Evolutionary conservation across 1,140 invertebrate species (phyloP), one percentile per base, ranked within the genome.

Genomic region (Solenopsis invicta): DNA sequence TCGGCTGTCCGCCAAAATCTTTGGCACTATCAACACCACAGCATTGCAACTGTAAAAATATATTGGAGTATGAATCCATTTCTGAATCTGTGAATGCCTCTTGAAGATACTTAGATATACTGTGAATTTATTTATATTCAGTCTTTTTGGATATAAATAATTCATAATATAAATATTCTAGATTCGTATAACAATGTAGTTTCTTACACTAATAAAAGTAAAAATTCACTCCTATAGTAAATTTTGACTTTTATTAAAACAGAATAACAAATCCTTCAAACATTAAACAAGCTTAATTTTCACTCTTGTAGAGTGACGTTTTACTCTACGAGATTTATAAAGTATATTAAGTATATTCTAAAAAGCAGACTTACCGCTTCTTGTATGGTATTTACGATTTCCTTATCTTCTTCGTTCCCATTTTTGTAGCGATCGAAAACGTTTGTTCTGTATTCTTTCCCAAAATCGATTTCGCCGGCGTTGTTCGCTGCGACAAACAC

Each of bases 21-120:
- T 21, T 9, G 37, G 93, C 21, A 93, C 6, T 91, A 21, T 93
- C 90, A 78, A 96, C 93, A 67, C 97, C 97, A 90, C 97, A 97
- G 90, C 97, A 97, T 56, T 96, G 72, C 64, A 97, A 94, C 97
- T 97, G 87, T 37, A 82, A 87, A 66, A 29, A n/a, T 64, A 54
- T 3, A 10, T 72, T 48, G 9, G 21, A 21, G 48, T 48, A 50
- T 29, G 50, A 16, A 48, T 66, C 6, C 9, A 10, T n/a, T 71
- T 66, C 24, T 5, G 8, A 64, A 77, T n/a, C 10, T n/a, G 10
- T 64, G 9, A 24, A 48, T 4, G 18, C 29, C n/a, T 45, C 13
- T 9, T 48, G 2, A 16, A n/a, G 18, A 8, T 45, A 50, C 16
- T 34, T 29, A 67, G 29, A 34, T 10, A 24, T 37, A 78, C 21